Evolutionary conservation across 1,140 invertebrate genomes (phyloP).

Genomic region (Drosophila prosaltans): DNA sequence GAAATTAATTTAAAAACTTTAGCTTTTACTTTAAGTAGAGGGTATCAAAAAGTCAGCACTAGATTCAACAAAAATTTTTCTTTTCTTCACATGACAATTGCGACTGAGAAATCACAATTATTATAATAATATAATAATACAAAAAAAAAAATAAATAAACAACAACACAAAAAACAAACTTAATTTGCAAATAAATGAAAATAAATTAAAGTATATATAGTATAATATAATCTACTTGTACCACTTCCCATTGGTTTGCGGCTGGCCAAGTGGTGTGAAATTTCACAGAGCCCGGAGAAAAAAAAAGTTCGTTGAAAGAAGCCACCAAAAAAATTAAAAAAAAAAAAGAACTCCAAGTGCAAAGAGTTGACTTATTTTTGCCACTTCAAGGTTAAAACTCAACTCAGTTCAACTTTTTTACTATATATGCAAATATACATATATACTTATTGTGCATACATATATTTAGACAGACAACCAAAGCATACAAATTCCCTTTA

Average conservation of each 20-base stretch:
- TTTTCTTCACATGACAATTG: slow-evolving; percentile 64
- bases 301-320: slow-evolving; percentile 24
- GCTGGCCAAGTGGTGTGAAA: slow-evolving; percentile 58
- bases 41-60: slow-evolving; percentile 15
- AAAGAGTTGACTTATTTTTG: slow-evolving; percentile 26
- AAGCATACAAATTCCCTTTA: background rate
- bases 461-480: no score
- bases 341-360: slow-evolving; percentile 30
- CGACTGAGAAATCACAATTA: slow-evolving; percentile 37
- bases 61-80: no score
- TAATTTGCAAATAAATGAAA: slow-evolving; percentile 73
- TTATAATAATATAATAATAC: slow-evolving; percentile 40
- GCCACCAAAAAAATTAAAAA: slow-evolving; percentile 11
- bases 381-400: slow-evolving; percentile 51
- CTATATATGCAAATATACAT: slow-evolving; percentile 1
- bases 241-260: slow-evolving; percentile 52
- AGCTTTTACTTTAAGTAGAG: background rate
- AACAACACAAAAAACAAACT: slow-evolving; percentile 17
- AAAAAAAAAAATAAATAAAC: slow-evolving; percentile 3
- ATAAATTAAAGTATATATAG: slow-evolving; percentile 62
- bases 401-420: slow-evolving; percentile 26
- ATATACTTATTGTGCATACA: slow-evolving; percentile 9
- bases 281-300: slow-evolving; percentile 55
- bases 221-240: slow-evolving; percentile 52
- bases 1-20: no score